Evolutionary conservation across 2,113 vertebrate species (phyloP).

Genomic region (Leucoraja erinaceus): DNA sequence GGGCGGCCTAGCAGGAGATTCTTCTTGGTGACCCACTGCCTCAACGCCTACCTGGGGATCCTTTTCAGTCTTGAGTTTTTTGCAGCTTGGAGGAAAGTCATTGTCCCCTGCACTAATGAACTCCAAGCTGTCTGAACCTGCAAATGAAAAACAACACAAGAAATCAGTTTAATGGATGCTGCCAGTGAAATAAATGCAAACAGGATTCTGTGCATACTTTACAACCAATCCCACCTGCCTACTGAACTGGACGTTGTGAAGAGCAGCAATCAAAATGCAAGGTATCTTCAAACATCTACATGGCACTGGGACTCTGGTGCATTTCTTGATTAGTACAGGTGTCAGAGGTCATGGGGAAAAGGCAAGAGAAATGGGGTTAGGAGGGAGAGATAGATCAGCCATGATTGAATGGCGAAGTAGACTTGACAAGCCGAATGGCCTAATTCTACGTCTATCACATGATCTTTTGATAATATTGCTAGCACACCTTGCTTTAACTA

Average conservation of each 20-base stretch:
- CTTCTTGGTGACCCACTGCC: not conserved
- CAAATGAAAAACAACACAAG: not conserved
- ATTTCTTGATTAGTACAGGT: not conserved
- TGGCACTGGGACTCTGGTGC: not conserved
- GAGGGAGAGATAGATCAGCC: too few relatives aligned
- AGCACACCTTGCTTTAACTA: not conserved
- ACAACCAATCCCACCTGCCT: not conserved
- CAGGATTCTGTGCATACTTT: not conserved
- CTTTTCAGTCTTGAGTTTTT: constrained; percentile 23
- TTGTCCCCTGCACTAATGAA: not conserved
- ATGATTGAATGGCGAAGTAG: too few relatives aligned
- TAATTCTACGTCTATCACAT: too few relatives aligned
- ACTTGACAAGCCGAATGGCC: too few relatives aligned
- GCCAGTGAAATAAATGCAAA: not conserved
- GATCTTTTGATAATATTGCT: not conserved
- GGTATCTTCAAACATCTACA: not conserved
- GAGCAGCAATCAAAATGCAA: not conserved
- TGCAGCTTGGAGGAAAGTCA: constrained; percentile 28
- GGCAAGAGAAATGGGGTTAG: too few relatives aligned
- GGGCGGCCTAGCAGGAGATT: not conserved
- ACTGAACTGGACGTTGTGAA: not conserved
- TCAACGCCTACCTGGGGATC: not conserved
- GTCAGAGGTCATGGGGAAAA: too few relatives aligned
- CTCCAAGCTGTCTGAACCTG: constrained; percentile 18
- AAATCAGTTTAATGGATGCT: not conserved